Evolutionary conservation across 2,113 vertebrate genomes (phyloP).

Genomic region (Emydura subglobosa): DNA sequence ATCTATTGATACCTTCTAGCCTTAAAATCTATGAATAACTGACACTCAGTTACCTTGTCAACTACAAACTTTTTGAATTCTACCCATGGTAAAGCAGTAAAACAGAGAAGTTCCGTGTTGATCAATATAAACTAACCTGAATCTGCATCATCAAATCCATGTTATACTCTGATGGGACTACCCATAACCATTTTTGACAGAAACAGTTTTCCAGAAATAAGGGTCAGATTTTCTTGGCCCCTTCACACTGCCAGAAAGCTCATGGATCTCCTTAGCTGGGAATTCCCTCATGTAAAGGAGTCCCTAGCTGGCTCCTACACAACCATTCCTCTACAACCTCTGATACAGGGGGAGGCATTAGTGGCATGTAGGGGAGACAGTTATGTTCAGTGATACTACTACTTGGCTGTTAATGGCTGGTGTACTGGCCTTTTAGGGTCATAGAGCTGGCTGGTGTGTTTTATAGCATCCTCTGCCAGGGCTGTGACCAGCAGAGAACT

Average conservation of each 20-base stretch:
- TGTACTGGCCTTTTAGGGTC: background rate
- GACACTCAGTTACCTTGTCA: background rate
- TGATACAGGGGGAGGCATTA: background rate
- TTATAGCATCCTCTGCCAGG: background rate
- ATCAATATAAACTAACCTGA: background rate
- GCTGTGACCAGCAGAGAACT: background rate
- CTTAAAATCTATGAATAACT: background rate
- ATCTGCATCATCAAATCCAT: background rate
- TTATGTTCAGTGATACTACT: background rate
- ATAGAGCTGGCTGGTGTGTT: background rate
- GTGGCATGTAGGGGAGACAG: too few relatives aligned
- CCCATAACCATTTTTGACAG: background rate
- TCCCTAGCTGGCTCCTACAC: background rate
- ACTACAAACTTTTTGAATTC: background rate
- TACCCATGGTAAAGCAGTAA: background rate
- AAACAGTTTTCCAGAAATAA: background rate
- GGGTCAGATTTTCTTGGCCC: background rate
- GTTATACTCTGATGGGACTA: background rate
- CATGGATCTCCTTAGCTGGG: background rate
- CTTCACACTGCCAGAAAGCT: background rate
- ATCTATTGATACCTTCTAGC: background rate
- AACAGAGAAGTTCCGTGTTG: background rate
- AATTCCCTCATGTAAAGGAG: background rate
- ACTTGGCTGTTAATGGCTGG: background rate
- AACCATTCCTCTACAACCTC: background rate